phyloP scores from a whole-genome alignment of 2,113 vertebrate species.

The Brienomyrus brachyistius region DNA sequence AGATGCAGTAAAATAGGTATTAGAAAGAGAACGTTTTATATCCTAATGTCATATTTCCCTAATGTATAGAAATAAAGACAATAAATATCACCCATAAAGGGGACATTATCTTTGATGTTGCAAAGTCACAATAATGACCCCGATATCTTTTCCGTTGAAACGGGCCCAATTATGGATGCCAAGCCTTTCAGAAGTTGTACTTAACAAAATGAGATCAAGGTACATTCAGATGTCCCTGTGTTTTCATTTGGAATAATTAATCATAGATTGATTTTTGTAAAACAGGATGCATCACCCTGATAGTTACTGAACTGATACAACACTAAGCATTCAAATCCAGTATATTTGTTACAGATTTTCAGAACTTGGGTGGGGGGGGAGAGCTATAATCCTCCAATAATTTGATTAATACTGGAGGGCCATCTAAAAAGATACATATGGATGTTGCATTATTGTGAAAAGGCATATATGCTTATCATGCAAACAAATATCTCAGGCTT shows the following conservation, averaged over 20 bases:
- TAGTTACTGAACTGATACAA: neutral
- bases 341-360: neutral
- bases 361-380: neutral
- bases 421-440: neutral
- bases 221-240: conserved; percentile 56
- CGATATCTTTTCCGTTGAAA: conserved; percentile 81
- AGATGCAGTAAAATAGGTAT: conserved; percentile 86
- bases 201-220: conserved; percentile 67
- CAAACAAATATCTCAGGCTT: neutral
- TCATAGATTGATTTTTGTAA: neutral
- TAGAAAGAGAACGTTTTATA: conserved; percentile 86
- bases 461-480: neutral
- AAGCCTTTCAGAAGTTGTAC: conserved; percentile 66
- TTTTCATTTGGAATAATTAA: conserved; percentile 40
- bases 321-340: neutral
- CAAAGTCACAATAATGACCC: conserved; percentile 84
- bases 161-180: conserved; percentile 62
- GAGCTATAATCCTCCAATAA: neutral
- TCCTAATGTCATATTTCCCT: conserved; percentile 91
- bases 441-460: neutral
- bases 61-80: conserved; percentile 83
- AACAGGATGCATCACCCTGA: neutral
- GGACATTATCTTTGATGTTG: conserved; percentile 83
- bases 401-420: neutral
- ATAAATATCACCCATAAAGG: conserved; percentile 81